These are phyloP conservation scores for Holothuria scabra DNA, from an alignment of 53 echinoderm and acorn worm genomes.

Conservation along the genomic window DNA sequence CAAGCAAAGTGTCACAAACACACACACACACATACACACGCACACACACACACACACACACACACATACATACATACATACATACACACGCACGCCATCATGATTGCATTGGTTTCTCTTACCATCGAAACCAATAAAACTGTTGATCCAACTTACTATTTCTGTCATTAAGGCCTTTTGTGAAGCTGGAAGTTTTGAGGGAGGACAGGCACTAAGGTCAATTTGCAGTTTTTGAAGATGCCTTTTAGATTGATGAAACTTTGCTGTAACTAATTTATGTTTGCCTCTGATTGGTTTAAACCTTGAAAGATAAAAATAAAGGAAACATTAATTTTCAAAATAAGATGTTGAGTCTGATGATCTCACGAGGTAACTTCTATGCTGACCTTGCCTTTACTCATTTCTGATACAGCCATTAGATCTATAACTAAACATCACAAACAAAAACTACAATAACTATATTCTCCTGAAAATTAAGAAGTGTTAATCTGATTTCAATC, in stretches of 20 bases:
- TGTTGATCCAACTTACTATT: conserved; percentile 45
- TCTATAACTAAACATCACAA: neutral
- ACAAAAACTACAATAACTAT: too few relatives aligned
- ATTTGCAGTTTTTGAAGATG: conserved; percentile 65
- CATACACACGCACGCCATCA: too few relatives aligned
- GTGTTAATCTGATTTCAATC: too few relatives aligned
- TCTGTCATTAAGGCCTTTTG: conserved; percentile 63
- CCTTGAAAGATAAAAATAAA: conserved; percentile 42
- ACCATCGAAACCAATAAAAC: too few relatives aligned
- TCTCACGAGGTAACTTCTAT: neutral
- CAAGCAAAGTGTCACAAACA: too few relatives aligned
- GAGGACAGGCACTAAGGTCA: conserved; percentile 60
- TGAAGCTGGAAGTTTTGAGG: conserved; percentile 75
- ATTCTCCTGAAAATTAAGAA: too few relatives aligned
- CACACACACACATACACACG: too few relatives aligned
- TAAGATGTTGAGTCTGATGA: neutral
- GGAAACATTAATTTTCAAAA: neutral
- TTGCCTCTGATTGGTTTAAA: conserved; percentile 76
- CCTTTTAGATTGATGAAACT: conserved; percentile 62
- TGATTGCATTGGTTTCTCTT: too few relatives aligned
- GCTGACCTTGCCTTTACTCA: too few relatives aligned
- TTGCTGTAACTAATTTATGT: conserved; percentile 67
- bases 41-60: too few relatives aligned
- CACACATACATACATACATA: too few relatives aligned
- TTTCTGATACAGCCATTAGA: too few relatives aligned